These are phyloP conservation scores for Telmatochromis brachygnathus DNA, from an alignment of 2,113 vertebrate species.

Conservation along the genomic window DNA sequence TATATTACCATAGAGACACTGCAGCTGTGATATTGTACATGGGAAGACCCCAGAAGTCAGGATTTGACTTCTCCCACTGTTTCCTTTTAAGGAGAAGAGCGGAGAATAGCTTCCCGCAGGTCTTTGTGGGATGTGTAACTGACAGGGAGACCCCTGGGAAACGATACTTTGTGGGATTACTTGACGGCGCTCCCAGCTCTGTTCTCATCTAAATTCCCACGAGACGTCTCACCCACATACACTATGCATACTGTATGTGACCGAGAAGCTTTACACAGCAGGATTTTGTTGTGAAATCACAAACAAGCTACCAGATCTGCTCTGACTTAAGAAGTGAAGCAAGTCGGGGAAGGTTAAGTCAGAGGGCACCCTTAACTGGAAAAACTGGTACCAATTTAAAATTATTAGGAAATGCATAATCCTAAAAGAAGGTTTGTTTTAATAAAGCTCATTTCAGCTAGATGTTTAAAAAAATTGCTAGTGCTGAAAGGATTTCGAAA, in stretches of 20 bases:
- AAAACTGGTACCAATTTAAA: not conserved
- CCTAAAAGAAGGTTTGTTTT: not conserved
- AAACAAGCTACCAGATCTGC: not conserved
- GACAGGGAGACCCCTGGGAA: conserved; percentile 39
- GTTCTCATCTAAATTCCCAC: not conserved
- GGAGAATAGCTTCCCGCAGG: conserved; percentile 10
- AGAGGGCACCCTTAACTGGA: not conserved
- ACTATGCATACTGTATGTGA: not conserved
- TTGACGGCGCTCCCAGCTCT: not conserved
- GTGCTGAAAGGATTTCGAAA: fast-evolving
- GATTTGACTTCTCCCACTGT: conserved; percentile 15
- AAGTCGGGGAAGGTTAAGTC: not conserved
- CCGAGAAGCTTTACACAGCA: not conserved
- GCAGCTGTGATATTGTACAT: not conserved
- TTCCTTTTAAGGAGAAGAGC: conserved; percentile 6
- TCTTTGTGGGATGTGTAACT: conserved; percentile 1
- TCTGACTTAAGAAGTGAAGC: not conserved
- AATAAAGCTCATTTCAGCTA: not conserved
- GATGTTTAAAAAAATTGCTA: not conserved
- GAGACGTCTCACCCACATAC: not conserved
- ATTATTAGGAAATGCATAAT: not conserved
- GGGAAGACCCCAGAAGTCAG: conserved; percentile 18
- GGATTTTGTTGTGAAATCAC: not conserved
- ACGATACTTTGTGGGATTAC: not conserved
- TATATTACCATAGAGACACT: not conserved